Base-by-base conservation (phyloP, 2,888 invertebrate genomes). In the Oxyteleia sp. region DNA sequence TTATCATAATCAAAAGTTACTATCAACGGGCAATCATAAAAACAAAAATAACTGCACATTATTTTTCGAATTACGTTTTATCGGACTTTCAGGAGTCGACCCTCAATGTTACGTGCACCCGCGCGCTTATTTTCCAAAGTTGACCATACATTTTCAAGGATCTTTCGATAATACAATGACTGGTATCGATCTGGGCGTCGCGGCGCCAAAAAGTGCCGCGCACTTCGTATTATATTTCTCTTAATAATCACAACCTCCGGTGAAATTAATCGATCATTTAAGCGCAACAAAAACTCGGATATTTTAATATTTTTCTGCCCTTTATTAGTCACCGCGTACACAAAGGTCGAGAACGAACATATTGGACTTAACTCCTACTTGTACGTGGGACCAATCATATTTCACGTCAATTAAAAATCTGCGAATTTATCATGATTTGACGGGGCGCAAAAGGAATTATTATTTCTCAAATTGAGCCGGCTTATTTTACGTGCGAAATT, bases 151-250 rank as follows among this genome's bases (percentile, higher is more conserved):
- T 29, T 53, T 41, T 43, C 43, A 45, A 63, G 72, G 43, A 49
- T 38, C 41, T 61, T 51, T 35, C 38, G 38, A 72, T 61, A 51
- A 51, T 51, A 72, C 13, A n/a, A 59, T 26, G 26, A 11, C 47
- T 32, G 59, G 16, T 16, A 88, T 88, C 87, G 87, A 89, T 88
- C 85, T 84, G 84, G 87, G 55, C 88, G 75, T 72, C 71, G 69
- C 83, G 88, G 84, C 88, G 87, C 86, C 87, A 80, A 85, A 75
- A 79, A 29, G 10, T 10, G 3, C 23, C n/a, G 11, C 23, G 29
- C 10, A 15, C 23, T 4, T 13, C 16, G 45, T 45, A 11, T 26
- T n/a, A 11, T 55, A 49, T 23, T 74, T 43, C 53, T 20, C 45
- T 51, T 45, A 5, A 32, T 15, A 69, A 41, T 16, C 23, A 1